A percentile compares a stretch with the other conserved stretches of the same genome.
phyloP scores from a whole-genome alignment of 2,797 vertebrate genomes.

The Rhynchonycteris naso region DNA sequence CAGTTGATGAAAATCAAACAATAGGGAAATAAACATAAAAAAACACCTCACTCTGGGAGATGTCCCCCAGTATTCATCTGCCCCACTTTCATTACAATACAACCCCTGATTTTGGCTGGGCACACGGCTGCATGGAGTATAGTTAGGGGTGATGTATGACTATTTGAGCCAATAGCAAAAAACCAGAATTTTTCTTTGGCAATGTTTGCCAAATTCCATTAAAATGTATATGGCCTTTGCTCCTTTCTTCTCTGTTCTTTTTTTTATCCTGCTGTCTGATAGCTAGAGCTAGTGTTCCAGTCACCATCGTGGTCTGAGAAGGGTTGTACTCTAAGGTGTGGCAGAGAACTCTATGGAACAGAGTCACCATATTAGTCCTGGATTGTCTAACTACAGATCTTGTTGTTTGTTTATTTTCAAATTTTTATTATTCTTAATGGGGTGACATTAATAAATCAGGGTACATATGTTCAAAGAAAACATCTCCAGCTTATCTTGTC shows the following conservation, averaged over 20 bases:
- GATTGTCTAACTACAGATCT: not conserved
- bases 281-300: not conserved
- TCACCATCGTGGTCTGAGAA: not conserved
- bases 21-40: not conserved
- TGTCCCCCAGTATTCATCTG: not conserved
- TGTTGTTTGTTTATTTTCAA: too few relatives aligned
- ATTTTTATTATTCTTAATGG: too few relatives aligned
- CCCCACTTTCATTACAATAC: not conserved
- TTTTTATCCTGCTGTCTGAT: not conserved
- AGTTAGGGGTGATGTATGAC: not conserved
- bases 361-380: not conserved
- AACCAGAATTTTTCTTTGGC: not conserved
- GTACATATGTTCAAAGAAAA: too few relatives aligned
- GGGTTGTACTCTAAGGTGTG: not conserved
- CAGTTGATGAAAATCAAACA: slow-evolving; percentile 34
- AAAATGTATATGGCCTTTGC: not conserved
- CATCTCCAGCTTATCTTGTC: too few relatives aligned
- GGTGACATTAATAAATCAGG: too few relatives aligned
- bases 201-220: not conserved
- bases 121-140: not conserved
- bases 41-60: not conserved
- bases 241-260: not conserved
- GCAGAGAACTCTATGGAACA: not conserved
- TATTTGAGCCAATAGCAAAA: not conserved
- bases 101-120: not conserved